phyloP scores from a whole-genome alignment of 2,113 vertebrate genomes.

The Pterocles gutturalis region DNA sequence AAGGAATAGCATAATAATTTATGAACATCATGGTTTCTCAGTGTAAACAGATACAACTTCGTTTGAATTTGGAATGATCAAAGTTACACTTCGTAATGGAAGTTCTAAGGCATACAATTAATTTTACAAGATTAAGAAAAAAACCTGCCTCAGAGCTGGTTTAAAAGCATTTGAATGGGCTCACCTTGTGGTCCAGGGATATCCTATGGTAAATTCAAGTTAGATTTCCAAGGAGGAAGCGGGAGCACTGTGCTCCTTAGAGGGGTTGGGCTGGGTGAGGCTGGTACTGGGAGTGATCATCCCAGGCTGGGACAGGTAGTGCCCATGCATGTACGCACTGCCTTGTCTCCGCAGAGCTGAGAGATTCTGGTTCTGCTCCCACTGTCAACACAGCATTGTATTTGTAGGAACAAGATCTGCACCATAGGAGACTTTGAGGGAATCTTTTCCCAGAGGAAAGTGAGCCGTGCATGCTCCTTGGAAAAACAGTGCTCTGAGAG shows the following conservation, averaged over 20 bases:
- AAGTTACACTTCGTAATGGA: background rate
- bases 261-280: background rate
- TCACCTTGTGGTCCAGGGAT: background rate
- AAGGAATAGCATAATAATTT: slow-evolving; percentile 2
- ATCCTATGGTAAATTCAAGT: background rate
- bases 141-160: background rate
- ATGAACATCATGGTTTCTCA: background rate
- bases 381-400: accelerated
- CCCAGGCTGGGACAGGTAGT: background rate
- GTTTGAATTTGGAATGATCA: background rate
- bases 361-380: background rate
- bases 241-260: background rate
- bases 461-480: background rate
- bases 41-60: background rate
- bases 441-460: background rate
- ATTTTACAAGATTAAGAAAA: background rate
- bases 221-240: background rate
- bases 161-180: background rate
- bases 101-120: background rate
- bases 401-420: background rate
- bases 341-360: background rate
- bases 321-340: accelerated
- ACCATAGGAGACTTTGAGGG: background rate
- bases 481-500: background rate
- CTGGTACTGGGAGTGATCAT: background rate